Evolutionary conservation across 35 echinoderm and acorn worm species (phyloP).

Genomic region (Apostichopus japonicus): DNA sequence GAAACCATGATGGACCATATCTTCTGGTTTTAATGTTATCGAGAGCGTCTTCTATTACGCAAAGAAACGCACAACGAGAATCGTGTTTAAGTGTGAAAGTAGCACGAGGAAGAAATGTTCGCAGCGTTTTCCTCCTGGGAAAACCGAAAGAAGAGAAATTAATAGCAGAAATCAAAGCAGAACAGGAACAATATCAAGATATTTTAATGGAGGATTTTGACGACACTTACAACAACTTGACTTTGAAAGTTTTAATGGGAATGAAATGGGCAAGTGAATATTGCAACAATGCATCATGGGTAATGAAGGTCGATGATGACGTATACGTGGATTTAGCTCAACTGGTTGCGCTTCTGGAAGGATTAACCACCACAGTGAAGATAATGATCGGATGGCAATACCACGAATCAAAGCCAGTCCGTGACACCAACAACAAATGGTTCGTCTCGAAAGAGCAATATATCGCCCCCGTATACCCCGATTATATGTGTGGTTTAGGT

Average conservation of each 20-base stretch:
- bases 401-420: constrained; percentile 14
- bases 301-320: constrained; percentile 66
- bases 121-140: constrained; percentile 55
- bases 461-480: not conserved
- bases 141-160: not conserved
- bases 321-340: constrained; percentile 39
- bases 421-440: constrained; percentile 54
- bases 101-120: constrained; percentile 4
- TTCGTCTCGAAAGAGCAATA: constrained; percentile 29
- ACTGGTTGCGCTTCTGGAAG: not conserved
- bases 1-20: not conserved
- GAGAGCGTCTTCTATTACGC: not conserved
- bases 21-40: constrained; percentile 40
- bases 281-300: constrained; percentile 43
- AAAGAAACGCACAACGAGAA: not conserved
- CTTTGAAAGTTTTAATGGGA: constrained; percentile 63
- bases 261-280: constrained; percentile 56
- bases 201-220: constrained; percentile 54
- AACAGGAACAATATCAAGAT: constrained; percentile 40
- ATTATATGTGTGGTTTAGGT: constrained; percentile 37
- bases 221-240: constrained; percentile 59
- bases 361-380: not conserved
- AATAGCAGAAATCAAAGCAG: not conserved
- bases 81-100: not conserved
- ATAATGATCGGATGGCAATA: not conserved